Evolutionary conservation across 2,888 invertebrate genomes (phyloP).

Genomic region (Lithophane ornitopus): DNA sequence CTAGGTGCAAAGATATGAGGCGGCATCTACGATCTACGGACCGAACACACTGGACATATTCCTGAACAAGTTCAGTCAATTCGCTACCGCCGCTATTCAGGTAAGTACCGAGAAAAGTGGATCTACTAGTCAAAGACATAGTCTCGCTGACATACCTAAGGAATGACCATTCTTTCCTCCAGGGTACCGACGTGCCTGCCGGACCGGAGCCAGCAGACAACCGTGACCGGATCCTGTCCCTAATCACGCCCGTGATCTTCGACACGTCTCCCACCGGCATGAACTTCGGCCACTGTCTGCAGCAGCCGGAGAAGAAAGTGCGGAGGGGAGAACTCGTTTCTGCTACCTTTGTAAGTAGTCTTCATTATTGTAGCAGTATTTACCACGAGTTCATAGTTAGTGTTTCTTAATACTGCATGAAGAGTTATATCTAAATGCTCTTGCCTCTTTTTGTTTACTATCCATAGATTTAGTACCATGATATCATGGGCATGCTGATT

Average conservation of each 20-base stretch:
- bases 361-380: not conserved
- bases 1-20: slow-evolving; percentile 96
- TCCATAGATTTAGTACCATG: not conserved
- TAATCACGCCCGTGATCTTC: slow-evolving; percentile 94
- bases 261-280: slow-evolving; percentile 93
- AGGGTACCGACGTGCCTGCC: slow-evolving; percentile 86
- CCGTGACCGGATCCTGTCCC: slow-evolving; percentile 92
- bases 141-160: not conserved
- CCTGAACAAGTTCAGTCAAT: slow-evolving; percentile 92
- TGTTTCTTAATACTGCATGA: not conserved
- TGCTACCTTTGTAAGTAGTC: slow-evolving; percentile 93
- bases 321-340: slow-evolving; percentile 92
- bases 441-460: not conserved
- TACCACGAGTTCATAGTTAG: not conserved
- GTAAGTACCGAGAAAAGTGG: slow-evolving; percentile 71
- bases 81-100: slow-evolving; percentile 91
- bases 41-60: slow-evolving; percentile 95
- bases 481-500: not conserved
- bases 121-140: not conserved
- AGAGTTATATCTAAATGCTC: not conserved
- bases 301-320: slow-evolving; percentile 92
- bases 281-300: slow-evolving; percentile 93
- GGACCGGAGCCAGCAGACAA: slow-evolving; percentile 94
- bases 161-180: not conserved
- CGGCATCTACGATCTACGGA: slow-evolving; percentile 96